Base-by-base conservation (phyloP, 2,888 invertebrate species). In the Romanomermis culicivorax region DNA sequence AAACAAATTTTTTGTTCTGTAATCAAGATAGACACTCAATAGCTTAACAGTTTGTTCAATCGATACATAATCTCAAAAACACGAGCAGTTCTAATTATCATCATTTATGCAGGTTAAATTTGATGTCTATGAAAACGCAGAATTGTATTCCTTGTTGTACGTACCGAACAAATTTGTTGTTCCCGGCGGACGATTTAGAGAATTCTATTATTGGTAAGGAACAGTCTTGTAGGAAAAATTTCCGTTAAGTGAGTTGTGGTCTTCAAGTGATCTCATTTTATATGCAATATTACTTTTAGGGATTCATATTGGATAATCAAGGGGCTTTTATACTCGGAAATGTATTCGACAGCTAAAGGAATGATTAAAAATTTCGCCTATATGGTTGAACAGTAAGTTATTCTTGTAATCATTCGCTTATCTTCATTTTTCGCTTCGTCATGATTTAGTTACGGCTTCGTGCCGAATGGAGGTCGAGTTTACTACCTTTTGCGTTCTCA, bases 221-320 rank as follows among this genome's bases (percentile, higher is more conserved):
- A n/a, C n/a, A n/a, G n/a, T n/a, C n/a, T n/a, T n/a, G n/a, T n/a
- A n/a, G n/a, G n/a, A n/a, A n/a, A n/a, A n/a, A n/a, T n/a, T n/a
- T n/a, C n/a, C n/a, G n/a, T n/a, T n/a, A n/a, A n/a, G n/a, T n/a
- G n/a, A n/a, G n/a, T n/a, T n/a, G n/a, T n/a, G n/a, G n/a, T n/a
- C n/a, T n/a, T n/a, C n/a, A n/a, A n/a, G n/a, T n/a, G n/a, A n/a
- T n/a, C n/a, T n/a, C n/a, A n/a, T n/a, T n/a, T n/a, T n/a, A n/a
- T n/a, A n/a, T n/a, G n/a, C n/a, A n/a, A 11, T 36, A 36, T 11
- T 36, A 11, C 36, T 36, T 36, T 36, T 11, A 36, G 36, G 36
- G 91, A 91, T 70, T 85, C 87, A 0, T 91, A 85, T 68, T 91
- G 89, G 89, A 84, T 87, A 57, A 75, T 89, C 53, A 64, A 64